Evolutionary conservation across 2,888 invertebrate genomes (phyloP).

Genomic region (Andrena fulva): DNA sequence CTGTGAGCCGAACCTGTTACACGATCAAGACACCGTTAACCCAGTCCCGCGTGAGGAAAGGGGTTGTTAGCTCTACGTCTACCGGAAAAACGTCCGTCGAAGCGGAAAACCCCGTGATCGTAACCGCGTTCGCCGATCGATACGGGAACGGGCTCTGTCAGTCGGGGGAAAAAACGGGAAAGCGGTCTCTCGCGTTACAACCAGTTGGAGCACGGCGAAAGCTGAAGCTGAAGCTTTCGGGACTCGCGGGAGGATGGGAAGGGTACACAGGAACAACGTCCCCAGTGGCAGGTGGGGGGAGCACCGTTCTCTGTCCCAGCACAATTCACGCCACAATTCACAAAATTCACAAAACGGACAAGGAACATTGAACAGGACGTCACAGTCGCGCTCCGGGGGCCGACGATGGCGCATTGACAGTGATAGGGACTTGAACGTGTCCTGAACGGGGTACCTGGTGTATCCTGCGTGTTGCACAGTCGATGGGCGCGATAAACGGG

Average conservation of each 20-base stretch:
- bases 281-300: background rate
- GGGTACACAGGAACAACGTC: too few species aligned
- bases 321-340: background rate
- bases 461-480: background rate
- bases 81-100: background rate
- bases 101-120: background rate
- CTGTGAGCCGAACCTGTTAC: background rate
- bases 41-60: background rate
- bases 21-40: background rate
- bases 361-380: background rate
- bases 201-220: background rate
- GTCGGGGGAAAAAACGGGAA: too few species aligned
- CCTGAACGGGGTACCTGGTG: conserved; percentile 7
- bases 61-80: background rate
- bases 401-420: background rate
- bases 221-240: background rate
- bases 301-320: background rate
- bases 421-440: conserved; percentile 3
- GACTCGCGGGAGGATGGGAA: background rate
- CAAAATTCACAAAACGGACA: conserved; percentile 35
- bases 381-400: background rate
- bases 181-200: background rate
- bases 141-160: background rate
- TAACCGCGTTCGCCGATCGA: background rate
- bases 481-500: background rate